Conservation (phyloP, 2,113 vertebrate genomes). For the Anhinga anhinga region DNA sequence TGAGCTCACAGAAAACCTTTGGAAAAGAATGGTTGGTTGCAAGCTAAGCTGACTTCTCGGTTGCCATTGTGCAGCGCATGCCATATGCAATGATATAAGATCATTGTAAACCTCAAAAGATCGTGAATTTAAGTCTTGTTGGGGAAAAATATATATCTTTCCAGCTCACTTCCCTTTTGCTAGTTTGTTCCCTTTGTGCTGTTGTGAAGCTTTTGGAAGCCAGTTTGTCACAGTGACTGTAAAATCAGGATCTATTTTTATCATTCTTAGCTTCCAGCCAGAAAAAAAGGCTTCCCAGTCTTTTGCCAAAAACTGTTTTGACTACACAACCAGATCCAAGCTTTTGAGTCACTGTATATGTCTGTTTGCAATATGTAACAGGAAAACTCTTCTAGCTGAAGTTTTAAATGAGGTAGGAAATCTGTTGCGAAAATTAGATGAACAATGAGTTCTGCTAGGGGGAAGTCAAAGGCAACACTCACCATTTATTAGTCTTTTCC, state of each 20-base stretch:
- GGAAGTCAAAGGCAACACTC: conserved; percentile 31
- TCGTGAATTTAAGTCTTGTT: conserved; percentile 42
- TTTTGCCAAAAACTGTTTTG: conserved; percentile 51
- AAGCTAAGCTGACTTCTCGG: conserved; percentile 38
- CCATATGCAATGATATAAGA: conserved; percentile 46
- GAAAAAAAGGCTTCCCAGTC: conserved; percentile 37
- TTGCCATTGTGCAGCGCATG: conserved; percentile 33
- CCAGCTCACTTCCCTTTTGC: conserved; percentile 28
- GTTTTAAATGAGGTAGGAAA: conserved; percentile 31
- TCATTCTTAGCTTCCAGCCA: conserved; percentile 55
- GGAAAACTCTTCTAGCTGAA: conserved; percentile 15
- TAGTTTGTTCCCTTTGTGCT: conserved; percentile 35
- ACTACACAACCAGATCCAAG: not conserved
- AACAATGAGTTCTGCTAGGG: not conserved
- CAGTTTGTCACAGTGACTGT: conserved; percentile 46
- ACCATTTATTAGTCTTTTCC: conserved; percentile 27
- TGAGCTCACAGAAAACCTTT: conserved; percentile 47
- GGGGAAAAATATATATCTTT: conserved; percentile 24
- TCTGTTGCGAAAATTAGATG: conserved; percentile 40
- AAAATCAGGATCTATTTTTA: conserved; percentile 64
- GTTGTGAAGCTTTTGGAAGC: conserved; percentile 47
- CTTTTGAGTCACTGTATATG: conserved; percentile 19
- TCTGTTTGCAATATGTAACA: conserved; percentile 60
- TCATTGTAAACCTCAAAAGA: conserved; percentile 49
- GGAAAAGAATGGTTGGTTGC: conserved; percentile 26